phyloP scores from a whole-genome alignment of 2,888 invertebrate species.

The Brachyptera risi region DNA sequence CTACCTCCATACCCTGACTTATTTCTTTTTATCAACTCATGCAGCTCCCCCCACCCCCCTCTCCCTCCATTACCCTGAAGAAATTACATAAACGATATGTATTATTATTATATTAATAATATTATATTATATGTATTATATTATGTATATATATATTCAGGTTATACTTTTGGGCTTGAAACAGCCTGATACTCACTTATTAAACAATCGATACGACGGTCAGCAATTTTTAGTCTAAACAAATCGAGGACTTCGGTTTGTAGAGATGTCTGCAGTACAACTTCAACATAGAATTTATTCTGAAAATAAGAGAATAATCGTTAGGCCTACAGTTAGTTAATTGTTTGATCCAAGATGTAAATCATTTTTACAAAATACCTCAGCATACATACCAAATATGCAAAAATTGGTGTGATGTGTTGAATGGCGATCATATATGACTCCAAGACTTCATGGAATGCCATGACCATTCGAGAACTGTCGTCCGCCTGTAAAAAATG shows the following conservation, averaged over 20 bases:
- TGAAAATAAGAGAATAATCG: slow-evolving; percentile 23
- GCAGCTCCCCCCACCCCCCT: too few species aligned
- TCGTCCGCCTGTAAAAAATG: slow-evolving; percentile 24
- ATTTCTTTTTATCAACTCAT: too few species aligned
- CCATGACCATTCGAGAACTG: slow-evolving; percentile 15
- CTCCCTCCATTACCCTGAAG: too few species aligned
- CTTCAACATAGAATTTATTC: slow-evolving; percentile 32
- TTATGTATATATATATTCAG: too few species aligned
- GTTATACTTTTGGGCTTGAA: too few species aligned
- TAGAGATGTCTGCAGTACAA: slow-evolving; percentile 26
- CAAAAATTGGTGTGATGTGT: slow-evolving; percentile 31
- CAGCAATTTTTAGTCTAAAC: slow-evolving; percentile 28
- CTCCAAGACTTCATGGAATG: slow-evolving; percentile 29
- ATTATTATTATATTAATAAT: too few species aligned
- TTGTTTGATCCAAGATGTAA: too few species aligned
- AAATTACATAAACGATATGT: too few species aligned
- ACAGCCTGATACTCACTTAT: slow-evolving; percentile 27
- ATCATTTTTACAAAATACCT: too few species aligned
- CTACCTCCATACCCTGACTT: too few species aligned
- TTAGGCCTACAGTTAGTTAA: too few species aligned
- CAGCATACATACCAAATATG: slow-evolving; percentile 28
- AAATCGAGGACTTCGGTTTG: slow-evolving; percentile 28
- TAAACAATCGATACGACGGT: slow-evolving; percentile 28
- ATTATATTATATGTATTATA: too few species aligned
- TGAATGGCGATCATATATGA: slow-evolving; percentile 28